Evolutionary conservation across 1,140 invertebrate genomes (phyloP).

Genomic region (Halictus rubicundus): DNA sequence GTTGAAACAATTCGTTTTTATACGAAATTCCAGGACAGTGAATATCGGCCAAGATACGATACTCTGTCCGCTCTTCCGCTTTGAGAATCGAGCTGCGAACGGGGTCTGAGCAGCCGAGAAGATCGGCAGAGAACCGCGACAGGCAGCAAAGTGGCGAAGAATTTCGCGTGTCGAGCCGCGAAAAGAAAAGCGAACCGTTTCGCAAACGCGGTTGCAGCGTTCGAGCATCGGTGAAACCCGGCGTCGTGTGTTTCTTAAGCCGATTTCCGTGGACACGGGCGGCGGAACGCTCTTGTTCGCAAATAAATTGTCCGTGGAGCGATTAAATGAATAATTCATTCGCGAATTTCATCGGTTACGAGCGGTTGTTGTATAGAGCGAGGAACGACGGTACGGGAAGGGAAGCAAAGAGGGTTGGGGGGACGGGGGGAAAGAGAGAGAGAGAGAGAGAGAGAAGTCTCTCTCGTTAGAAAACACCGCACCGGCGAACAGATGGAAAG

Average conservation of each 20-base stretch:
- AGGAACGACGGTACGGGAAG: neutral
- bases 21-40: too few relatives aligned
- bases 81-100: too few relatives aligned
- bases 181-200: neutral
- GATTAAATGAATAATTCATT: constrained; percentile 54
- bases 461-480: constrained; percentile 15
- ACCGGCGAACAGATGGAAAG: constrained; percentile 34
- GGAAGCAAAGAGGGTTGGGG: too few relatives aligned
- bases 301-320: constrained; percentile 47
- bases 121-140: neutral
- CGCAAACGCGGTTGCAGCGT: neutral
- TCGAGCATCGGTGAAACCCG: constrained; percentile 12
- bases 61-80: too few relatives aligned
- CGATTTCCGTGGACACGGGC: constrained; percentile 2
- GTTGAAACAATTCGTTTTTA: too few relatives aligned
- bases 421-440: too few relatives aligned
- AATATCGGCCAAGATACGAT: too few relatives aligned
- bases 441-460: too few relatives aligned
- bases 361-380: constrained; percentile 16
- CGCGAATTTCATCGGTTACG: constrained; percentile 45
- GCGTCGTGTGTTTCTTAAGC: constrained; percentile 6
- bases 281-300: constrained; percentile 19
- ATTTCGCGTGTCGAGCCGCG: neutral
- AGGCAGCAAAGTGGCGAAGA: too few relatives aligned
- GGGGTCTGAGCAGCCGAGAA: too few relatives aligned